Percentiles rank a stretch among this genome's conserved stretches.
phyloP scores from a whole-genome alignment of 2,888 invertebrate species.

The Leptodirus hochenwartii region DNA sequence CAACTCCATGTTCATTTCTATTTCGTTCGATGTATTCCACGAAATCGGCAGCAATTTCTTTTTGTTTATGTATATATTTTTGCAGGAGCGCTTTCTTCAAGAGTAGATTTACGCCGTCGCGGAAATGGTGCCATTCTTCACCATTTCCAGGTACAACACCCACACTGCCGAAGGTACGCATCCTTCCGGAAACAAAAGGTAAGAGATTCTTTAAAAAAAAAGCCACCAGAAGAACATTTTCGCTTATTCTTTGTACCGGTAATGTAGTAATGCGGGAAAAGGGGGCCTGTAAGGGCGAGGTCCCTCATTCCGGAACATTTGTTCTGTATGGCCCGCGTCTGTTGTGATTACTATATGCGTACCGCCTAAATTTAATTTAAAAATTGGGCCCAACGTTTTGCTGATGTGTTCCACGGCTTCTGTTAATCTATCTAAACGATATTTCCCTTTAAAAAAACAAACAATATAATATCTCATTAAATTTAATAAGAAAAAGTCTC shows the following conservation, averaged over 20 bases:
- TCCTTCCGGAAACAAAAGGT: no score
- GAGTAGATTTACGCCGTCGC: conserved; percentile 31
- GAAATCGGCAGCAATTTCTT: conserved; percentile 28
- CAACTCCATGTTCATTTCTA: conserved; percentile 16
- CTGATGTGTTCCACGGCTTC: conserved; percentile 28
- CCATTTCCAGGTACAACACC: conserved; percentile 40
- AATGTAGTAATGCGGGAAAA: conserved; percentile 32
- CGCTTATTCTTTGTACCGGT: conserved; percentile 18
- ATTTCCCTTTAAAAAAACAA: conserved; percentile 21
- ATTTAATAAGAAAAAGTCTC: not conserved
- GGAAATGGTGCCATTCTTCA: conserved; percentile 35
- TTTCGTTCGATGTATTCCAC: conserved; percentile 23
- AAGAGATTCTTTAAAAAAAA: conserved; percentile 11
- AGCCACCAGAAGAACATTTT: not conserved
- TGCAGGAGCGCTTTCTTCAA: conserved; percentile 28
- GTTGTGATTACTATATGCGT: conserved; percentile 29
- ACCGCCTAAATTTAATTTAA: conserved; percentile 26
- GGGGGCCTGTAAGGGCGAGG: conserved; percentile 30
- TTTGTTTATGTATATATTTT: conserved; percentile 25
- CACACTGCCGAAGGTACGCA: conserved; percentile 23
- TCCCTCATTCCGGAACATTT: conserved; percentile 31
- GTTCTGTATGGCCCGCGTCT: conserved; percentile 30
- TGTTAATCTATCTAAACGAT: conserved; percentile 23
- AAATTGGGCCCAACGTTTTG: conserved; percentile 29
- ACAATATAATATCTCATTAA: not conserved